Evolutionary conservation across 2,113 vertebrate species (phyloP), one percentile per base, ranked within the genome.

Genomic region (Phylloscopus whistleri): DNA sequence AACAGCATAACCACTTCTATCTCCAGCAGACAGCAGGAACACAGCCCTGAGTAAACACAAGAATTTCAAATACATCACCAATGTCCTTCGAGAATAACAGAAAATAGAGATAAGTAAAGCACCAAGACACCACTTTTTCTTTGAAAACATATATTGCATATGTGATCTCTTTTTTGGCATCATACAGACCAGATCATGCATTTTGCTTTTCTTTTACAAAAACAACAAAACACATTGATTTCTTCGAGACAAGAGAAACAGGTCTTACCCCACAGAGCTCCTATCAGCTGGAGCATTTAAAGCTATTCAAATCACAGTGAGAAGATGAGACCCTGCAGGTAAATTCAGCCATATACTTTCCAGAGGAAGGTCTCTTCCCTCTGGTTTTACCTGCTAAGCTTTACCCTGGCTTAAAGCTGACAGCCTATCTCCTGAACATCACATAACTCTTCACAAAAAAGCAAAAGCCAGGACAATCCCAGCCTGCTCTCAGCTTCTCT

Each of bases 111-210:
- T 35, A 95, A 95, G 72, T 67, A 73, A 94, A 94, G 75, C 59
- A 85, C 20, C 2, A 1, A 76, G 19, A 95, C 88, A 94, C 28
- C 24, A 55, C 21, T 49, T 87, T 90, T 89, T 43, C 69, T 85
- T 91, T 92, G 64, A 93, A 95, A 55, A 91, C 20, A 56, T 95
- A 58, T 93, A 94, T 94, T 95, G 81, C 76, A 87, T 92, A 75
- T 16, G 49, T 58, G 78, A 60, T 51, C 55, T 63, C 75, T 77
- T 89, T 87, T 97, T 96, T 92, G 74, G 94, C 78, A 96, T 67
- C 48, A 93, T 49, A 87, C 76, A 93, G 63, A 95, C 56, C 52
- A 84, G 37, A 92, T n/a, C 59, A 84, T 46, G 41, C 44, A 77
- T 63, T 75, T 84, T 23, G 43, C 35, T 90, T 77, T 74, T 92